These are phyloP conservation scores for Tyrophagus putrescentiae DNA, from an alignment of 1,140 invertebrate species.

Conservation along the genomic window DNA sequence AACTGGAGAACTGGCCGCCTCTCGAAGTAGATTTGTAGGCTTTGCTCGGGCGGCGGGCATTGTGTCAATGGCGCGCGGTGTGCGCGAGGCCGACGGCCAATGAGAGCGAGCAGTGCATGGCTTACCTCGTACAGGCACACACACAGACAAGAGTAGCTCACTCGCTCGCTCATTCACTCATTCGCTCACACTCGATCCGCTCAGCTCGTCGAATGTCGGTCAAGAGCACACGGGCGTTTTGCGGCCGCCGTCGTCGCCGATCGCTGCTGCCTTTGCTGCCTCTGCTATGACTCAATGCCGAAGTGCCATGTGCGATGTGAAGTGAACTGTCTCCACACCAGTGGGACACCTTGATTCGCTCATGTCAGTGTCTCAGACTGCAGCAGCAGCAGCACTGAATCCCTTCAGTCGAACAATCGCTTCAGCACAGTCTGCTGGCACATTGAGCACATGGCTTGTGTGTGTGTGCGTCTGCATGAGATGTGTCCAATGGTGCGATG, in stretches of 20 bases:
- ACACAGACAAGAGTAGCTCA: background rate
- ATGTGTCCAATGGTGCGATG: too few relatives aligned
- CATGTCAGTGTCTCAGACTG: too few relatives aligned
- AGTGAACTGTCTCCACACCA: background rate
- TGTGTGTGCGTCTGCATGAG: background rate
- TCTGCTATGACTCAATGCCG: background rate
- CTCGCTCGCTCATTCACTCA: too few relatives aligned
- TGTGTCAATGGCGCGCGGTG: constrained; percentile 1
- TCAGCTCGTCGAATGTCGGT: constrained; percentile 16
- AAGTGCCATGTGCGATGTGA: too few relatives aligned
- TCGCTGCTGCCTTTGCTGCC: background rate
- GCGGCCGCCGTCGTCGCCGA: background rate
- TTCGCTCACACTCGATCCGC: too few relatives aligned
- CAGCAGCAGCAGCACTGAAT: too few relatives aligned
- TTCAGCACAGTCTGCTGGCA: too few relatives aligned
- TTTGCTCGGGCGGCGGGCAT: constrained; percentile 10
- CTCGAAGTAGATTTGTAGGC: constrained; percentile 11
- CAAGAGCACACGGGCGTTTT: constrained; percentile 13
- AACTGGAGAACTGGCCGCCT: background rate
- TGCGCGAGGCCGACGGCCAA: background rate
- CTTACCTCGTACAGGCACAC: background rate
- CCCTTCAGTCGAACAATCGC: too few relatives aligned
- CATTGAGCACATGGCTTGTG: background rate
- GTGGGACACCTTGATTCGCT: constrained; percentile 7
- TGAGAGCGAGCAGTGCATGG: background rate